Evolutionary conservation across 2,888 invertebrate genomes (phyloP).

Genomic region (Disparrhopalites patrizii): DNA sequence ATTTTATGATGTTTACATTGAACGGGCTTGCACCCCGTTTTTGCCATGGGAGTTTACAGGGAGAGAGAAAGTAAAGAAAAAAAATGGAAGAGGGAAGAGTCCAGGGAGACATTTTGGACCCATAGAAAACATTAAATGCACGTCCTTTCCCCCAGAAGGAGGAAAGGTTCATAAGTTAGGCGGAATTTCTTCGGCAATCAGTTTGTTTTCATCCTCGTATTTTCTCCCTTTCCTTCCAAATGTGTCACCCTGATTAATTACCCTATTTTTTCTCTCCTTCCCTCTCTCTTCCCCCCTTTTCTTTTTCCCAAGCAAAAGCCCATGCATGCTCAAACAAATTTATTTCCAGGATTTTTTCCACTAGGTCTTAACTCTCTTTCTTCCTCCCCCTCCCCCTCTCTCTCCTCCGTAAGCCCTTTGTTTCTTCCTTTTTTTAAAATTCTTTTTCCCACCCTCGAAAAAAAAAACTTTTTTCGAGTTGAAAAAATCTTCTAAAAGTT

Average conservation of each 20-base stretch:
- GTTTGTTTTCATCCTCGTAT: constrained; percentile 17
- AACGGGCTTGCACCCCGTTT: too few relatives aligned
- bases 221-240: not conserved
- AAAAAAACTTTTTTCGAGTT: too few relatives aligned
- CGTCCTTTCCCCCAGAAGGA: too few relatives aligned
- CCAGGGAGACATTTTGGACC: too few relatives aligned
- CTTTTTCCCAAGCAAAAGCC: not conserved
- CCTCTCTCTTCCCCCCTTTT: not conserved
- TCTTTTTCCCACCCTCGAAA: too few relatives aligned
- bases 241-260: constrained; percentile 21
- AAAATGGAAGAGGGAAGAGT: not conserved
- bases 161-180: constrained; percentile 17
- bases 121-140: too few relatives aligned
- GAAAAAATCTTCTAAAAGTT: too few relatives aligned
- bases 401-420: too few relatives aligned
- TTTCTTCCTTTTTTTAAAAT: too few relatives aligned
- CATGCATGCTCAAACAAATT: too few relatives aligned
- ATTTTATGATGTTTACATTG: constrained; percentile 27
- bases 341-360: constrained; percentile 24
- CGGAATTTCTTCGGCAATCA: constrained; percentile 25
- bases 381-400: too few relatives aligned
- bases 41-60: too few relatives aligned
- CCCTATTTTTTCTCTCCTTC: not conserved
- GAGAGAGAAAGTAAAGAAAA: not conserved
- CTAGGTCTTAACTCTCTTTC: not conserved